phyloP scores from a whole-genome alignment of 2,888 invertebrate species.

The Acanthosepion esculentum region DNA sequence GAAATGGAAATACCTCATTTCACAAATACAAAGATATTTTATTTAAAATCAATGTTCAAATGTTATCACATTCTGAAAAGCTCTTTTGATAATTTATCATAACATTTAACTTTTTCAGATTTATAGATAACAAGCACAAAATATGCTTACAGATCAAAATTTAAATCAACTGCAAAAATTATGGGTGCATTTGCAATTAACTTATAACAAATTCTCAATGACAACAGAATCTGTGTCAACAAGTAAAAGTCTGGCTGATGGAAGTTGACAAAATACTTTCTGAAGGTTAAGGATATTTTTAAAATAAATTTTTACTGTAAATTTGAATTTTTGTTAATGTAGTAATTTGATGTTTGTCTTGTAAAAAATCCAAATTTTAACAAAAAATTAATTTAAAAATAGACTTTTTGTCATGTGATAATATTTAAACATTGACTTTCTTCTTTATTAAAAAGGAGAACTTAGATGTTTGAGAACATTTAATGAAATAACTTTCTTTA shows the following conservation, averaged over 20 bases:
- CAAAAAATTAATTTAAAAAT: background rate
- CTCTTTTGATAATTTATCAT: background rate
- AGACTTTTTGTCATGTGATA: background rate
- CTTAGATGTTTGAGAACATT: background rate
- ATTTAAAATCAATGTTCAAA: background rate
- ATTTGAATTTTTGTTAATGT: background rate
- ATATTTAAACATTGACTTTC: background rate
- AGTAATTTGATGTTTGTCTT: background rate
- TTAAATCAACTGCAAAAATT: background rate
- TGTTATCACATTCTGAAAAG: background rate
- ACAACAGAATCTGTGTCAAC: background rate
- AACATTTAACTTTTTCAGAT: too few relatives aligned
- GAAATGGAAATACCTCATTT: background rate
- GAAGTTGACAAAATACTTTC: background rate
- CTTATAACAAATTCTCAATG: background rate
- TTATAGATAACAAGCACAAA: background rate
- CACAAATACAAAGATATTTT: background rate
- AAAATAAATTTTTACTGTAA: background rate
- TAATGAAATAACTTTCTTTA: background rate
- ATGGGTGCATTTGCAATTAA: background rate
- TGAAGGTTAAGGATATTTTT: background rate
- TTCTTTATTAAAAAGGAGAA: background rate
- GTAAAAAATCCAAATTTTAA: background rate
- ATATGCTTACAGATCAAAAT: background rate
- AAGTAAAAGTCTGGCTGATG: background rate